Base-by-base conservation (phyloP, 2,888 invertebrate genomes). In the Sphinx pinastri region DNA sequence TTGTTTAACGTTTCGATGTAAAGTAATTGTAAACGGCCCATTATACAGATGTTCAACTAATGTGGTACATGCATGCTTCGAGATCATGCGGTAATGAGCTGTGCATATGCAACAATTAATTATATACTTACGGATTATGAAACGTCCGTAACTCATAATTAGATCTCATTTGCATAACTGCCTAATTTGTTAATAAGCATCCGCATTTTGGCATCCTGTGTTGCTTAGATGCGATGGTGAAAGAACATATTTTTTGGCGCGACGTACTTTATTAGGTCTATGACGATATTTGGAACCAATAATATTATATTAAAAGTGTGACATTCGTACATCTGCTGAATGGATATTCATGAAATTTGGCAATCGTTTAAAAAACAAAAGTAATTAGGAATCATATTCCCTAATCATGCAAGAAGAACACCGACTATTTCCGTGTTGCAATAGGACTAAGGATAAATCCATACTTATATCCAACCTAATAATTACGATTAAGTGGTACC, bases 21-120 rank as follows among this genome's bases (percentile, higher is more conserved):
- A n/a, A n/a, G 11, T 19, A 13, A 16, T 11, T 63, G 19, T 63
- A 49, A 19, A 63, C 49, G 11, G 13, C 0, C 19, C 47, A 7
- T 19, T 49, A 63, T 25, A 13, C 13, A 49, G 19, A 63, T 49
- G 63, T 63, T 19, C 14, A 38, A 59, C 3, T 19, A 57, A 63
- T 63, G 63, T 63, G 13, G 49, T 63, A 16, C 59, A 59, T 47
- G 60, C 63, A 19, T 63, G 63, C 49, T 12, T 19, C 63, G 19
- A 63, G 63, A 63, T 63, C 19, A 49, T 63, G 63, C 63, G 63
- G 49, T 63, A 63, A 63, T 63, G 19, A 63, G 47, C 13, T 49
- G 11, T 16, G 19, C 63, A 63, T 49, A 63, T 63, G 63, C 49
- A 63, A 49, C 63, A 47, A 63, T 57, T 63, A 63, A 49, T 63